These are phyloP conservation scores for Zaprionus lachaisei DNA, from an alignment of 1,140 invertebrate species.

Conservation along the genomic window DNA sequence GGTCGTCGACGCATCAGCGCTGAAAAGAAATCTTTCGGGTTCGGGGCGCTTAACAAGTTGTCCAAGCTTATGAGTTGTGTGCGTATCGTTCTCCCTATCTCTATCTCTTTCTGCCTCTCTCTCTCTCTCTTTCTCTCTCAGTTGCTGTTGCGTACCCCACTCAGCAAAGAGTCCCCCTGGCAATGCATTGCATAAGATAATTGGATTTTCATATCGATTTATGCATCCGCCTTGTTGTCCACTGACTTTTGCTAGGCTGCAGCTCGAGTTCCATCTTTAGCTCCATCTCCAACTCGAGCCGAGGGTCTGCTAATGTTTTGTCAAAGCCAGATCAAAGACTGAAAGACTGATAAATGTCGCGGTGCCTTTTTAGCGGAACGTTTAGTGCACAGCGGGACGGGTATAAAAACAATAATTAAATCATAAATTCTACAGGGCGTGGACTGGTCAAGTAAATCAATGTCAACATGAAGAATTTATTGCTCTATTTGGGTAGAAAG, in stretches of 20 bases:
- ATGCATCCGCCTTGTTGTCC: constrained; percentile 66
- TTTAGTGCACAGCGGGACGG: constrained; percentile 59
- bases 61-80: constrained; percentile 64
- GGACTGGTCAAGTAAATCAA: constrained; percentile 57
- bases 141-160: constrained; percentile 20
- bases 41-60: constrained; percentile 65
- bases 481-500: constrained; percentile 72
- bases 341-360: constrained; percentile 53
- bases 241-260: constrained; percentile 16
- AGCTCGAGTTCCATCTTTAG: neutral
- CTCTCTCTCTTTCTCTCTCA: constrained; percentile 9
- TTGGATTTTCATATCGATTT: constrained; percentile 83
- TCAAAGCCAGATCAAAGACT: constrained; percentile 42
- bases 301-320: constrained; percentile 35
- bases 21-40: constrained; percentile 19
- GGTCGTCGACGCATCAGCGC: neutral
- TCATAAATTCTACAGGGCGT: constrained; percentile 63
- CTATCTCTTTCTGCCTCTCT: constrained; percentile 6
- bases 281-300: neutral
- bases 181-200: constrained; percentile 77
- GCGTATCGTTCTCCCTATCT: constrained; percentile 19
- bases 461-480: constrained; percentile 70
- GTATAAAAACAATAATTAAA: constrained; percentile 78
- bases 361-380: constrained; percentile 45
- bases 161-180: constrained; percentile 11